phyloP scores from a whole-genome alignment of 2,797 vertebrate genomes.

The Microctenopoma steveboyesi region DNA sequence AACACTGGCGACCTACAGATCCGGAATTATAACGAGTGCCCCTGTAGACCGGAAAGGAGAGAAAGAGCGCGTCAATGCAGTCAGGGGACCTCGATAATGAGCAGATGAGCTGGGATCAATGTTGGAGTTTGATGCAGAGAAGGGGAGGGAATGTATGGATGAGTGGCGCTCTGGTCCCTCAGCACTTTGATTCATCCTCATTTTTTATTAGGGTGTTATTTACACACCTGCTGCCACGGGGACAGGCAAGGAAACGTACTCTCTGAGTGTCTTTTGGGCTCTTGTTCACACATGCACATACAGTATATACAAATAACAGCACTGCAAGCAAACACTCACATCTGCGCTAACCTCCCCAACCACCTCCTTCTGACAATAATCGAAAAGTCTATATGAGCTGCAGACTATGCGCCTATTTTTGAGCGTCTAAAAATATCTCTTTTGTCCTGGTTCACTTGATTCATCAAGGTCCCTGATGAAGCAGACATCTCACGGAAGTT shows the following conservation, averaged over 20 bases:
- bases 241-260: slow-evolving; percentile 31
- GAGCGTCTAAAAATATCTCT: slow-evolving; percentile 64
- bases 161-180: slow-evolving; percentile 54
- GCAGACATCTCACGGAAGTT: slow-evolving; percentile 38
- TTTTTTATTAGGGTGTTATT: slow-evolving; percentile 75
- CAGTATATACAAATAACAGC: slow-evolving; percentile 29
- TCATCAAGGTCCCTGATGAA: slow-evolving; percentile 58
- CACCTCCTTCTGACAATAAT: slow-evolving; percentile 40
- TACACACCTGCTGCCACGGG: slow-evolving; percentile 77
- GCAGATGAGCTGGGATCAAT: slow-evolving; percentile 73
- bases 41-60: slow-evolving; percentile 45
- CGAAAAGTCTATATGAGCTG: slow-evolving; percentile 34
- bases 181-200: slow-evolving; percentile 65
- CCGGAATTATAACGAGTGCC: slow-evolving; percentile 80
- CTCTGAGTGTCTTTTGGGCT: slow-evolving; percentile 21
- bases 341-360: slow-evolving; percentile 33
- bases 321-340: slow-evolving; percentile 27
- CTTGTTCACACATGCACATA: slow-evolving; percentile 2
- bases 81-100: slow-evolving; percentile 50
- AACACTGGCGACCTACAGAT: slow-evolving; percentile 72
- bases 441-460: slow-evolving; percentile 70
- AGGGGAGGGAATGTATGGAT: slow-evolving; percentile 37
- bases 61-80: slow-evolving; percentile 26
- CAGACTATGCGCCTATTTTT: slow-evolving; percentile 50
- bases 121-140: slow-evolving; percentile 50